Evolutionary conservation across 2,888 invertebrate species (phyloP).

Genomic region (Leptodirus hochenwartii): DNA sequence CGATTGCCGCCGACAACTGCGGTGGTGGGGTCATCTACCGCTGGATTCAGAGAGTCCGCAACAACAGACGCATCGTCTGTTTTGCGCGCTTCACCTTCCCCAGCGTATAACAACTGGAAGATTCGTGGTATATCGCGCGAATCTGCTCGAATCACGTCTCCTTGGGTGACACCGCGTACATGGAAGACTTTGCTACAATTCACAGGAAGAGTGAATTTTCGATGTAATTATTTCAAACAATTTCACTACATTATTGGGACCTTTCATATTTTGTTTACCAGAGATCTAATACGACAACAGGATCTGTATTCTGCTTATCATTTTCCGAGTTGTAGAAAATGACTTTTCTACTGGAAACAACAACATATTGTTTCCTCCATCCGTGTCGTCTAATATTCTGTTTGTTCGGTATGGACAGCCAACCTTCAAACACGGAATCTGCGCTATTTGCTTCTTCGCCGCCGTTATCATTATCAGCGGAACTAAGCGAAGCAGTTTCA

Average conservation of each 20-base stretch:
- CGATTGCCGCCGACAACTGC: too few relatives aligned
- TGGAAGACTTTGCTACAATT: conserved; percentile 87
- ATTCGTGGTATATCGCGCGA: conserved; percentile 98
- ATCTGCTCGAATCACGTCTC: conserved; percentile 97
- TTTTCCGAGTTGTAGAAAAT: conserved; percentile 92
- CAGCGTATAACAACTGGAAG: conserved; percentile 92
- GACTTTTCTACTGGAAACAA: conserved; percentile 91
- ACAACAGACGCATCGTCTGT: conserved; percentile 44
- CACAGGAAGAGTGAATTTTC: conserved; percentile 4
- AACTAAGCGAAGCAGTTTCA: conserved; percentile 83
- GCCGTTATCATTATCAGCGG: conserved; percentile 63
- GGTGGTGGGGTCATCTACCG: conserved; percentile 36
- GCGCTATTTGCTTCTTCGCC: conserved; percentile 53
- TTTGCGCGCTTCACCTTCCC: conserved; percentile 82
- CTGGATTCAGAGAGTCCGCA: conserved; percentile 24
- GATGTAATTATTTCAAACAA: conserved; percentile 2
- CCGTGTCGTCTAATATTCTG: conserved; percentile 90
- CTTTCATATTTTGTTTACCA: conserved; percentile 40
- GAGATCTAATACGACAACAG: conserved; percentile 86
- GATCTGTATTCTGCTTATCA: conserved; percentile 88
- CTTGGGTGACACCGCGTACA: conserved; percentile 95
- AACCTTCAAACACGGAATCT: conserved; percentile 73
- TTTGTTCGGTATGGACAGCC: conserved; percentile 88
- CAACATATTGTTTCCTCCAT: conserved; percentile 94
- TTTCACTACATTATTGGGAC: conserved; percentile 1